Conservation (phyloP, 2,113 vertebrate species). For the Corythornis vintsioides region DNA sequence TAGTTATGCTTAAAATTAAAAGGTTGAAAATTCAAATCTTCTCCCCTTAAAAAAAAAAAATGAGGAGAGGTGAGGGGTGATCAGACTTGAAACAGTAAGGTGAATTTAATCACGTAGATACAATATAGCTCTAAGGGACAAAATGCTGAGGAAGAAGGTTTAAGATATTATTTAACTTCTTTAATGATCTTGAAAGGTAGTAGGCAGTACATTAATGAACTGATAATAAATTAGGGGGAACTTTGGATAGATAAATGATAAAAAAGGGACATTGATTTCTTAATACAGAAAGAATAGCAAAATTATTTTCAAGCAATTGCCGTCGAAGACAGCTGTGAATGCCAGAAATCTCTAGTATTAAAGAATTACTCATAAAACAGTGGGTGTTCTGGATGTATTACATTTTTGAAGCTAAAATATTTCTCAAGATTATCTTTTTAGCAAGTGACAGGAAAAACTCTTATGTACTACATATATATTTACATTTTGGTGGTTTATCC, state of each 20-base stretch:
- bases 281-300: constrained; percentile 60
- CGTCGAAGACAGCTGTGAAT: background rate
- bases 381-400: background rate
- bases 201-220: constrained; percentile 68
- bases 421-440: background rate
- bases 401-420: background rate
- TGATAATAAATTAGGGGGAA: constrained; percentile 61
- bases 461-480: background rate
- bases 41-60: background rate
- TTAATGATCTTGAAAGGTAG: constrained; percentile 67
- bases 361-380: background rate
- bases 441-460: background rate
- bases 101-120: constrained; percentile 42
- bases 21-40: constrained; percentile 3
- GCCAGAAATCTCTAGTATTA: constrained; percentile 7
- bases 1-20: constrained; percentile 2
- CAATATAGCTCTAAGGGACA: constrained; percentile 22
- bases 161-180: constrained; percentile 63
- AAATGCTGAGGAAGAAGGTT: constrained; percentile 64
- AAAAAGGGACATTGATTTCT: constrained; percentile 63
- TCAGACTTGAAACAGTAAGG: constrained; percentile 39
- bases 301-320: constrained; percentile 38
- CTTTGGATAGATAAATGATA: constrained; percentile 60
- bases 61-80: constrained; percentile 33
- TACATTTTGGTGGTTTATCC: background rate